Base-by-base conservation (phyloP, 2,113 vertebrate genomes). In the Phylloscopus trochiloides region DNA sequence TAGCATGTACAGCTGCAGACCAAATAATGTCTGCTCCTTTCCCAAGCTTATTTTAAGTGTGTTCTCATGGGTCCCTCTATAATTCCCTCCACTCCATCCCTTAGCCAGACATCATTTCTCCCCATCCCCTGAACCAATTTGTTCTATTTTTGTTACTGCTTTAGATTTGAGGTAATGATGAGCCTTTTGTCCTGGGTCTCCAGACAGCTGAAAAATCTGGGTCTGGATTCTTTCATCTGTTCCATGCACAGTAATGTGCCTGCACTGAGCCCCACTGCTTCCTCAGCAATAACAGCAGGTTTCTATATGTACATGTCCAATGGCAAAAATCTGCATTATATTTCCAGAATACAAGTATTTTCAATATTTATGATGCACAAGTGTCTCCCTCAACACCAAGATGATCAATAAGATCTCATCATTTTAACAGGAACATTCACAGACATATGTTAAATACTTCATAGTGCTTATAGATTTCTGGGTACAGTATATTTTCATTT, bases 161-260 rank as follows among this genome's bases (percentile, higher is more conserved):
- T 94, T 54, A 73, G 58, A 66, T 72, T 81, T 70, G 87, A 95
- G 71, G 85, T 89, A 91, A 75, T 25, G 48, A 81, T 85, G 62
- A 95, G 74, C 66, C 74, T 91, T 90, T 50, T 70, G 90, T 87
- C 81, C 74, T 75, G 32, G 29, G 61, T 81, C 77, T 94, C 94
- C 50, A 90, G 73, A 71, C 31, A 71, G 54, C 77, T 93, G 70
- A 91, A 96, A 96, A 96, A 91, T 58, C 66, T 92, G 90, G 57
- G 62, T 66, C 85, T 58, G 55, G 45, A 38, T 66, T 32, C 75
- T 95, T 38, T 95, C 54, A 80, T 83, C 54, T 70, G 54, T 20
- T 72, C 57, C 58, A 13, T 4, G 38, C 34, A 75, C 34, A 48
- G 22, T 24, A 31, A 62, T 10, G 21, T 18, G 29, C n/a, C 45